phyloP scores from a whole-genome alignment of 2,888 invertebrate genomes.

The Drosophila mimica region DNA sequence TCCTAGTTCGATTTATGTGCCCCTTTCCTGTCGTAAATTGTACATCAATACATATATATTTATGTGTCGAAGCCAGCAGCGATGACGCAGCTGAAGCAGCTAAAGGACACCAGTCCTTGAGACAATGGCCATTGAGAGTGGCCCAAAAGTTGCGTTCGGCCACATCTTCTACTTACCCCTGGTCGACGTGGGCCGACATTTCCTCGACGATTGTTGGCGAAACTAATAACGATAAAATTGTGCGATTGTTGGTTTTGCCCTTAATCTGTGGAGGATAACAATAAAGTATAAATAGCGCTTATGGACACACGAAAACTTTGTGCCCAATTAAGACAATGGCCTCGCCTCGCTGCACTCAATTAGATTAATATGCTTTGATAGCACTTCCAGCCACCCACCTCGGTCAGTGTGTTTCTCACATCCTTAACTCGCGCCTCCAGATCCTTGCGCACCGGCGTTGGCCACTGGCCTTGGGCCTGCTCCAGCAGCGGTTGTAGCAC shows the following conservation, averaged over 20 bases:
- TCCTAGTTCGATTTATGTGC: constrained; percentile 19
- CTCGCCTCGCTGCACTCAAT: constrained; percentile 68
- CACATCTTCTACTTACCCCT: constrained; percentile 82
- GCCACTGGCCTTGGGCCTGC: constrained; percentile 90
- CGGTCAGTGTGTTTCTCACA: constrained; percentile 85
- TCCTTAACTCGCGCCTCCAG: constrained; percentile 89
- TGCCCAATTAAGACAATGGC: constrained; percentile 75
- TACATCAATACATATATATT: constrained; percentile 2
- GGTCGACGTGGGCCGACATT: constrained; percentile 86
- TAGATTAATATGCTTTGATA: constrained; percentile 74
- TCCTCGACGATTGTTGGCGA: constrained; percentile 89
- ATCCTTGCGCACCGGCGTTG: constrained; percentile 89
- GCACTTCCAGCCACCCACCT: constrained; percentile 66
- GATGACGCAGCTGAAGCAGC: constrained; percentile 19
- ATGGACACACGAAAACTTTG: constrained; percentile 77
- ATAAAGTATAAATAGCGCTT: constrained; percentile 74
- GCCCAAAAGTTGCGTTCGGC: constrained; percentile 30
- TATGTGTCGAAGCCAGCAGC: constrained; percentile 21
- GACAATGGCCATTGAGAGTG: constrained; percentile 57
- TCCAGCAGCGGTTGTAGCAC: constrained; percentile 90
- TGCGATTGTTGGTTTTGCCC: constrained; percentile 95
- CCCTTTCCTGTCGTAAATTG: neutral
- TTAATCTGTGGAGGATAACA: constrained; percentile 83
- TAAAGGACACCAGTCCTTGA: constrained; percentile 29
- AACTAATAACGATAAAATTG: constrained; percentile 94